A percentile compares a stretch with the other conserved stretches of the same genome.
Evolutionary conservation across 2,888 invertebrate species (phyloP).

Genomic region (Steinernema carpocapsae): DNA sequence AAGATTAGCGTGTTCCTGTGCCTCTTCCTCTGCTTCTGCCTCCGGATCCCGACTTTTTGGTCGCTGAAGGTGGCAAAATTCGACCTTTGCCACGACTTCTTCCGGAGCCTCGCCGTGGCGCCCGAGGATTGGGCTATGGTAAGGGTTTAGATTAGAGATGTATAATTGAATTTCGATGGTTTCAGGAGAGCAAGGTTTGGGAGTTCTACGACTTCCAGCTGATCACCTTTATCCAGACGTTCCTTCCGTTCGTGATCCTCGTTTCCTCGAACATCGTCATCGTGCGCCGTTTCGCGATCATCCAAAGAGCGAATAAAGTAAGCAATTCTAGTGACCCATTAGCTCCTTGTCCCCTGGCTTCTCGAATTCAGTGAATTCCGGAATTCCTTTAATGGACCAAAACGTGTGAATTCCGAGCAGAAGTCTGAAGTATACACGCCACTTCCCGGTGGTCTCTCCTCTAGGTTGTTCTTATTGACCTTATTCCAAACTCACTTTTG

Average conservation of each 20-base stretch:
- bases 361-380: too few relatives aligned
- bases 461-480: too few relatives aligned
- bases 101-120: slow-evolving; percentile 56
- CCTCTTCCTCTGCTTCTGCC: slow-evolving; percentile 42
- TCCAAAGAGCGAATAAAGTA: slow-evolving; percentile 27
- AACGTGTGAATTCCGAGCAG: too few relatives aligned
- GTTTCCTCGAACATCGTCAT: slow-evolving; percentile 53
- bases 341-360: too few relatives aligned
- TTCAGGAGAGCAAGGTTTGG: slow-evolving; percentile 50
- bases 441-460: too few relatives aligned
- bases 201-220: slow-evolving; percentile 53
- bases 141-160: slow-evolving; percentile 11
- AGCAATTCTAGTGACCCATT: not conserved
- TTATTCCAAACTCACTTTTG: too few relatives aligned
- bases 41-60: slow-evolving; percentile 49
- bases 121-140: slow-evolving; percentile 55
- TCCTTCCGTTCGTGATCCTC: slow-evolving; percentile 55
- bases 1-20: slow-evolving; percentile 48
- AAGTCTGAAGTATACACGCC: too few relatives aligned
- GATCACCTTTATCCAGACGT: slow-evolving; percentile 52
- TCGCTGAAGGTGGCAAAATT: slow-evolving; percentile 51
- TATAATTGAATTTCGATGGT: not conserved
- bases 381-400: too few relatives aligned
- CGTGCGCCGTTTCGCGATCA: slow-evolving; percentile 47
- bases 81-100: slow-evolving; percentile 53